A percentile compares a stretch with the other conserved stretches of the same genome.
Evolutionary conservation across 53 echinoderm and acorn worm species (phyloP).

Genomic region (Hippasteria phrygiana): DNA sequence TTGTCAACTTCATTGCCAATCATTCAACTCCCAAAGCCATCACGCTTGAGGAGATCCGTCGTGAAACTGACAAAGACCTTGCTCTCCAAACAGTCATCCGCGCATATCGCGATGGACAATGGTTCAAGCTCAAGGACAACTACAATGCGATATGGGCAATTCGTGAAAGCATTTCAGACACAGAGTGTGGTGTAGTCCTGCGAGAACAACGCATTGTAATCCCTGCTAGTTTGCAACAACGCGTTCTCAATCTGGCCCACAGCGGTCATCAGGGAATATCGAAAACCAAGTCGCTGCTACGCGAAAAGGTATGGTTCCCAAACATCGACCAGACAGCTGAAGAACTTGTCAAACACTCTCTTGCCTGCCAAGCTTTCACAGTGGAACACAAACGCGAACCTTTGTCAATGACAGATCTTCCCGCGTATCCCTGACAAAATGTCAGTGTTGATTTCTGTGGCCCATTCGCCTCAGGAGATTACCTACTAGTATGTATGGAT

Average conservation of each 20-base stretch:
- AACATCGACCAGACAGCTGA: conserved; percentile 39
- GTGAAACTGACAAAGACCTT: too few relatives aligned
- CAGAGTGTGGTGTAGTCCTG: conserved; percentile 10
- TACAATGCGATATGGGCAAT: neutral
- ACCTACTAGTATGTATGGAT: too few relatives aligned
- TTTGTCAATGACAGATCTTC: too few relatives aligned
- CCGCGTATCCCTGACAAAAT: too few relatives aligned
- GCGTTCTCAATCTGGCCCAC: neutral
- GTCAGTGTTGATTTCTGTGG: too few relatives aligned
- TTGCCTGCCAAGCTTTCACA: conserved; percentile 19
- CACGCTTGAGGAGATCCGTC: too few relatives aligned
- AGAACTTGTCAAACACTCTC: conserved; percentile 32
- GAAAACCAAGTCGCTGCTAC: conserved; percentile 27
- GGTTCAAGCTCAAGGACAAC: conserved; percentile 27
- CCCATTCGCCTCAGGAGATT: too few relatives aligned
- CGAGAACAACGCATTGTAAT: neutral
- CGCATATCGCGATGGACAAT: conserved; percentile 40
- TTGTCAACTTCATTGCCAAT: conserved; percentile 46
- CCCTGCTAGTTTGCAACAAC: conserved; percentile 1
- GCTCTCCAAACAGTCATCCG: conserved; percentile 56
- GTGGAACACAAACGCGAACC: too few relatives aligned
- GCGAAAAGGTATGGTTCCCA: conserved; percentile 63
- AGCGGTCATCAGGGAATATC: neutral
- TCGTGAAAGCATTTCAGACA: conserved; percentile 36
- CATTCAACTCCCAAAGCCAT: conserved; percentile 49